Base-by-base conservation (phyloP, 2,888 invertebrate species). In the Eristalis intricaria region DNA sequence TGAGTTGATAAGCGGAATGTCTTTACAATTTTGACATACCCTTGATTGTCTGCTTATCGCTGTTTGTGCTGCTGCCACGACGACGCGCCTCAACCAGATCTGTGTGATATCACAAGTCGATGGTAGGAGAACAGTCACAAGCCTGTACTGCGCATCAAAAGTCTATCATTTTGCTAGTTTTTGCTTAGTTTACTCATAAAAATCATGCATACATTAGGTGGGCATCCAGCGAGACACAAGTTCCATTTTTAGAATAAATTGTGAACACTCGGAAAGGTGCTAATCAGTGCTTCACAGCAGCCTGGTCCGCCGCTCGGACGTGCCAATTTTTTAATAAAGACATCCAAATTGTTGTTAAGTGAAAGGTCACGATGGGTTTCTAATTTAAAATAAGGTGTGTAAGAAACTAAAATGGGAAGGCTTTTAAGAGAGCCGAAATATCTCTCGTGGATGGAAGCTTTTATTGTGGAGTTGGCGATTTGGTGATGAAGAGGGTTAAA, bases 321-420 rank as follows among this genome's bases (percentile, higher is more conserved):
- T 78, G 65, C 58, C 70, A 71, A 32, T 26, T 77, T 56, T 63
- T 77, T 63, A 69, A 79, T 71, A 60, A 50, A 66, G 79, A 32
- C 71, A 66, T 79, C 60, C 69, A 63, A 63, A 68, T 8, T 40
- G 74, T 35, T 74, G 64, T 64, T 50, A 74, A 74, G 32, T 65
- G 22, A 32, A 15, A 50, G 35, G 32, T 74, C 74, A 74, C 74
- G 74, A 64, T n/a, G 23, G 15, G 22, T 43, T n/a, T 73, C 22
- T 69, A 35, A 71, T 26, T 26, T 10, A 10, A 64, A 73, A 63
- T 26, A 40, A 71, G 32, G 32, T 32, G 32, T 32, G 32, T 32
- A 32, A 32, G 32, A 1, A 0, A 32, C 1, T 32, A 32, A 32
- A 32, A 26, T 26, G 8, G 32, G 8, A 32, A 32, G 8, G 32